Conservation (phyloP, 2,113 vertebrate species). For the Regulus satrapa region DNA sequence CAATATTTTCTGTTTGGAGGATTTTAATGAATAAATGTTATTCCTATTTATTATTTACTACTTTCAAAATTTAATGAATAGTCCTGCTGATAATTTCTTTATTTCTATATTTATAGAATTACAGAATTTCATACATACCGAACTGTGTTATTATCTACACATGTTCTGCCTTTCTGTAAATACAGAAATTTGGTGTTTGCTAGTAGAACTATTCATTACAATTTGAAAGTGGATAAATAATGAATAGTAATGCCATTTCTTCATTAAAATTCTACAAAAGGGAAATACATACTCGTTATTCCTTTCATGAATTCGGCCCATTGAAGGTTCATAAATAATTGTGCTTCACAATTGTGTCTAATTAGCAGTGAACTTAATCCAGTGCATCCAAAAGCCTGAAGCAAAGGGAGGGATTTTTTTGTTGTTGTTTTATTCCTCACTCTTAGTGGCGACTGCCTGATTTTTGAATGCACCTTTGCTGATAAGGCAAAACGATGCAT, state of each 20-base stretch:
- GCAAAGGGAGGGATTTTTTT: background rate
- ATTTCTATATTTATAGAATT: constrained; percentile 66
- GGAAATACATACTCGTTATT: constrained; percentile 67
- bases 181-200: constrained; percentile 73
- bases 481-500: background rate
- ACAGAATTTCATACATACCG: constrained; percentile 46
- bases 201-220: constrained; percentile 66
- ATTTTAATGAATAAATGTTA: constrained; percentile 52
- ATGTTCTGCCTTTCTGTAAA: constrained; percentile 62
- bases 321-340: constrained; percentile 68
- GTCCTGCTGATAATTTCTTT: constrained; percentile 58
- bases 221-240: constrained; percentile 73
- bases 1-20: constrained; percentile 2
- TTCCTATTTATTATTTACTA: constrained; percentile 54
- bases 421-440: background rate
- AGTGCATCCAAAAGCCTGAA: constrained; percentile 46
- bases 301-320: constrained; percentile 66
- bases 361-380: constrained; percentile 72
- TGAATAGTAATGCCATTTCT: constrained; percentile 63
- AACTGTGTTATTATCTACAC: constrained; percentile 53
- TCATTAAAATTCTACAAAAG: constrained; percentile 72
- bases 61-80: constrained; percentile 60
- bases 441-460: background rate
- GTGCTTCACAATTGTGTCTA: constrained; percentile 67
- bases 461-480: background rate